phyloP scores from a whole-genome alignment of 2,888 invertebrate species.

The Strigamia crassipes region DNA sequence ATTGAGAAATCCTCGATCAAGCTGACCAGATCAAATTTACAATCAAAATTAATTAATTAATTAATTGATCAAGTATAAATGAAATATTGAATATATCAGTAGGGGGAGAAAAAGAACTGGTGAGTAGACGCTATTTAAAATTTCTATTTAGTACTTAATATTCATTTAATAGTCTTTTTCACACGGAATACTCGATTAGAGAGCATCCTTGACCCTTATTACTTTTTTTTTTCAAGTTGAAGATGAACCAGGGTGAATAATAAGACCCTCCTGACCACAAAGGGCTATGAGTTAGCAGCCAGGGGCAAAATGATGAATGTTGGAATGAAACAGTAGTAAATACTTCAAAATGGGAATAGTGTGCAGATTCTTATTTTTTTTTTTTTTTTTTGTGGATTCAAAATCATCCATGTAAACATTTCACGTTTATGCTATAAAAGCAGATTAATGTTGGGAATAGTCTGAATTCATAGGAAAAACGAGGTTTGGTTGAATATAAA shows the following conservation, averaged over 20 bases:
- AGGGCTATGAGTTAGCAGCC: background rate
- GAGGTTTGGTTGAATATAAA: background rate
- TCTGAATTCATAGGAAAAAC: background rate
- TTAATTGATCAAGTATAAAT: too few relatives aligned
- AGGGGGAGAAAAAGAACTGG: too few relatives aligned
- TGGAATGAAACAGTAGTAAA: conserved; percentile 10
- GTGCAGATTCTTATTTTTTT: too few relatives aligned
- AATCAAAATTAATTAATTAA: too few relatives aligned
- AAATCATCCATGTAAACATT: background rate
- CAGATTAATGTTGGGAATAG: conserved; percentile 10
- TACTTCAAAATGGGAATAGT: conserved; percentile 6
- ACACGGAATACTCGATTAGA: background rate
- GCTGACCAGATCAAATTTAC: too few relatives aligned
- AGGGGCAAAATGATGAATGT: conserved; percentile 1
- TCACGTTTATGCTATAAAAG: conserved; percentile 10
- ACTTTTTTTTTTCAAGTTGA: background rate
- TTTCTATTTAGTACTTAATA: conserved; percentile 10
- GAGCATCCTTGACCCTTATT: background rate
- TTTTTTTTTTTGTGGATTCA: background rate
- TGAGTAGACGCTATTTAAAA: too few relatives aligned
- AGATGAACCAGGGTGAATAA: background rate
- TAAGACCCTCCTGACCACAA: conserved; percentile 2
- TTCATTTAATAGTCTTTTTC: background rate
- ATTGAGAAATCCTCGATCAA: too few relatives aligned
- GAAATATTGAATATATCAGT: too few relatives aligned